Evolutionary conservation across 2,888 invertebrate genomes (phyloP).

Genomic region (Tachystola acroxantha): DNA sequence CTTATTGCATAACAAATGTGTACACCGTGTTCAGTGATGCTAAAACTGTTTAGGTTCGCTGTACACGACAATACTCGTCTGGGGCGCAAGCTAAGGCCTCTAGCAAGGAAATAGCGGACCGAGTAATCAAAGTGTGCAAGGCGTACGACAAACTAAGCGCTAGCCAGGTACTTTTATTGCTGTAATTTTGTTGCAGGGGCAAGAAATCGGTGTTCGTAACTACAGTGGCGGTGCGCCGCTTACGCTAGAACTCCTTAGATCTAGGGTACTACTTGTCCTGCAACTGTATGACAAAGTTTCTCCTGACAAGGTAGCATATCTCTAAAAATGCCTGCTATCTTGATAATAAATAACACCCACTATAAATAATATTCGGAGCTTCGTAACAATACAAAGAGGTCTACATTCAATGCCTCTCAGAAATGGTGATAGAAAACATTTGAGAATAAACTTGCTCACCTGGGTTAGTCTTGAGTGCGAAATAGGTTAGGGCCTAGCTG

Average conservation of each 20-base stretch:
- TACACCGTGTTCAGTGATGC: constrained; percentile 35
- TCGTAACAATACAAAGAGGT: no score
- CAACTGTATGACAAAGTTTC: constrained; percentile 98
- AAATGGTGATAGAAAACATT: background rate
- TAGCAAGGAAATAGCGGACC: constrained; percentile 83
- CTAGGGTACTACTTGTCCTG: constrained; percentile 95
- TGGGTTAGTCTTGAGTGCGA: background rate
- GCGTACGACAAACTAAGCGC: constrained; percentile 93
- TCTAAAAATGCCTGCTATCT: background rate
- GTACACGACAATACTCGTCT: constrained; percentile 48
- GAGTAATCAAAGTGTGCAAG: constrained; percentile 92
- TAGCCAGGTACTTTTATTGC: constrained; percentile 84
- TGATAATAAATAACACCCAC: background rate
- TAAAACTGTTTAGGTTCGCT: constrained; percentile 67
- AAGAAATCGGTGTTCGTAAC: constrained; percentile 81
- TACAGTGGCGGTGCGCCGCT: constrained; percentile 88
- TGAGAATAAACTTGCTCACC: background rate
- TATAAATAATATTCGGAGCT: no score
- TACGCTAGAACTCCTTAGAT: constrained; percentile 88
- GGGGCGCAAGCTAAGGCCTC: constrained; percentile 71
- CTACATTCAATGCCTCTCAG: no score
- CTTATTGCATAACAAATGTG: constrained; percentile 73
- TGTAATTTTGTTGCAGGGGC: constrained; percentile 79
- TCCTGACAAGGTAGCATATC: constrained; percentile 89
- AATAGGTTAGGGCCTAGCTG: no score